Base-by-base conservation (phyloP, 2,888 invertebrate genomes). In the Synergus laeviventris region DNA sequence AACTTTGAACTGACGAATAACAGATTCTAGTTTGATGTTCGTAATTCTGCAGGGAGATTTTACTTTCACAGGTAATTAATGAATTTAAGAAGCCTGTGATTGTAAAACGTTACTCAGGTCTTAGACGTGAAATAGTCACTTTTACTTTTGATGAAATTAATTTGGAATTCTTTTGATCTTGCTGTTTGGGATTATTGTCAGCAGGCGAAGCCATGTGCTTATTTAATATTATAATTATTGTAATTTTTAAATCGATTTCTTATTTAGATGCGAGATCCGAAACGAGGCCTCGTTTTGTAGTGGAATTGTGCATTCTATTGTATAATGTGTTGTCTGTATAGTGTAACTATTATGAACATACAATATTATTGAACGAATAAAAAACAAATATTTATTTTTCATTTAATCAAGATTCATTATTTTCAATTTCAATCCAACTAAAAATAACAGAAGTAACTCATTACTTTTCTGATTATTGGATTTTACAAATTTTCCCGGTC, bases 301-400 rank as follows among this genome's bases (percentile, higher is more conserved):
- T 31, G 79, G 76, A 83, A 79, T 77, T 86, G 81, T 86, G 83
- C 76, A 84, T 81, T 86, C 74, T 83, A 74, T 79, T 78, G 24
- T 14, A 78, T 70, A 82, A 82, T 81, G 74, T 79, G 76, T 84
- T 84, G 77, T 79, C 76, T 80, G 74, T 81, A 82, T 79, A 81
- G 79, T 83, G 78, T 83, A 83, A 81, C 78, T 84, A 84, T 81
- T 78, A 78, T 76, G 73, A 70, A 59, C 62, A 31, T 76, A 76
- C 61, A 24, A 45, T 77, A 75, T 75, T 78, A 76, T 79, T 80
- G 76, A 64, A 79, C 75, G 77, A 85, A 86, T 86, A 84, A 84
- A 85, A 85, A 82, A 80, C 82, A 86, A 83, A 83, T 86, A 86
- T 86, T 85, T 85, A 86, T 85, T 85, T 85, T 85, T 79, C 74